Evolutionary conservation across 2,888 invertebrate genomes (phyloP).

Genomic region (Metopia argyrocephala): DNA sequence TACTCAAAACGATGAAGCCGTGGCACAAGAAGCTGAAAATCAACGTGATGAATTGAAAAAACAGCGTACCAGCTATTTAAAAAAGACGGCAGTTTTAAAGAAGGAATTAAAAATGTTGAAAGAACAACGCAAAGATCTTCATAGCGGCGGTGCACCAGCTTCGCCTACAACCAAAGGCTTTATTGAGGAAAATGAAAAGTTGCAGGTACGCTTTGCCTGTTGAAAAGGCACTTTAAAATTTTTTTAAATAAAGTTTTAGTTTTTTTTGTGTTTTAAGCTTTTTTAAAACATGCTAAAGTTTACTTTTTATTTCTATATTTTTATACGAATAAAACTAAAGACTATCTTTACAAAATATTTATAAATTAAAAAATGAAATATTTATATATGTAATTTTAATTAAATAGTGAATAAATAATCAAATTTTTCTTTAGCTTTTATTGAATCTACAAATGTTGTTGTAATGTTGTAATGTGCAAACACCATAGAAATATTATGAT

Average conservation of each 20-base stretch:
- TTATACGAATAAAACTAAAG: slow-evolving; percentile 45
- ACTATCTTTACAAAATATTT: not conserved
- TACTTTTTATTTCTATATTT: slow-evolving; percentile 48
- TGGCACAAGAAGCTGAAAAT: slow-evolving; percentile 89
- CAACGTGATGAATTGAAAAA: slow-evolving; percentile 89
- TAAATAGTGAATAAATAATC: slow-evolving; percentile 59
- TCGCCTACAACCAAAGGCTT: slow-evolving; percentile 89
- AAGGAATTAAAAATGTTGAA: slow-evolving; percentile 88
- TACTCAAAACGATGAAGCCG: slow-evolving; percentile 80
- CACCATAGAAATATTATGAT: slow-evolving; percentile 51
- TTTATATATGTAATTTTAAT: not conserved
- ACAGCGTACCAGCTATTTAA: slow-evolving; percentile 90
- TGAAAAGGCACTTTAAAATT: not conserved
- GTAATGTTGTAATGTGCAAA: slow-evolving; percentile 59
- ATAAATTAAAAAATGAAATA: slow-evolving; percentile 14
- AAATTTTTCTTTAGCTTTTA: slow-evolving; percentile 63
- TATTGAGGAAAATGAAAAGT: slow-evolving; percentile 89
- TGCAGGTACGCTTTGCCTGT: slow-evolving; percentile 83
- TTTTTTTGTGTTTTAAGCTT: slow-evolving; percentile 56
- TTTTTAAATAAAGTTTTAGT: slow-evolving; percentile 45
- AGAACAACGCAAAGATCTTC: slow-evolving; percentile 88
- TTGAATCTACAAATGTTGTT: slow-evolving; percentile 62
- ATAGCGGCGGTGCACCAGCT: slow-evolving; percentile 80
- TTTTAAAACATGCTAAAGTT: slow-evolving; percentile 26
- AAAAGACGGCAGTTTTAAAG: slow-evolving; percentile 85